Conservation (phyloP, 1,140 invertebrate species). For the Calephelis virginiensis region DNA sequence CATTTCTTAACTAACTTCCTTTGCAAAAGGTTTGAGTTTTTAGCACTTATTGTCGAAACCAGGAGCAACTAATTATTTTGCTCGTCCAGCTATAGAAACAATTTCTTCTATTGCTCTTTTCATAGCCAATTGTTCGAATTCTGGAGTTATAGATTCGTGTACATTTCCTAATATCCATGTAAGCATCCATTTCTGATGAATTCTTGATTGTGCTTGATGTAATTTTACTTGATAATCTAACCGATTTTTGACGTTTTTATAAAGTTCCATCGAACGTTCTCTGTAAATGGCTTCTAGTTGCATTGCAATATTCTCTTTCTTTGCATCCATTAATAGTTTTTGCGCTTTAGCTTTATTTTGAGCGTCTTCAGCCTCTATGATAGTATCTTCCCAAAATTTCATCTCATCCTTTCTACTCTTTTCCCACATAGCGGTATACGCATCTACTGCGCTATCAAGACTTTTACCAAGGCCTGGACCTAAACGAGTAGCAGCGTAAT, state of each 20-base stretch:
- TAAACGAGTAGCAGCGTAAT: conserved; percentile 83
- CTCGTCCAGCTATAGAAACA: conserved; percentile 32
- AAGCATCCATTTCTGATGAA: conserved; percentile 69
- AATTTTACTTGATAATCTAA: conserved; percentile 60
- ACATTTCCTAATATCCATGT: conserved; percentile 61
- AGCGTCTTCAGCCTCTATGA: conserved; percentile 84
- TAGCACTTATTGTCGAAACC: background rate
- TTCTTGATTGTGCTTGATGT: conserved; percentile 37
- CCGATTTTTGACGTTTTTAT: conserved; percentile 42
- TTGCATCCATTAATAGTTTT: conserved; percentile 88
- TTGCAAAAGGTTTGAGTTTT: background rate
- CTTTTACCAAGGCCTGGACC: conserved; percentile 81
- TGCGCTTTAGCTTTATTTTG: conserved; percentile 89
- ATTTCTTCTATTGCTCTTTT: conserved; percentile 51
- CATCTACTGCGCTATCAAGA: conserved; percentile 86
- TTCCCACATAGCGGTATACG: conserved; percentile 50
- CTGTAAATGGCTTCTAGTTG: conserved; percentile 95
- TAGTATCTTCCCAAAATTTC: conserved; percentile 66
- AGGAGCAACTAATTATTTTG: background rate
- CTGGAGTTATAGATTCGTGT: conserved; percentile 53
- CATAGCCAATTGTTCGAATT: conserved; percentile 52
- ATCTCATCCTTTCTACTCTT: conserved; percentile 41
- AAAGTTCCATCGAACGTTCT: conserved; percentile 67
- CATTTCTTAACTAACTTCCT: too few species aligned
- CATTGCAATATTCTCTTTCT: conserved; percentile 92